Evolutionary conservation across 2,888 invertebrate species (phyloP).

Genomic region (Drosophila aldrichi): DNA sequence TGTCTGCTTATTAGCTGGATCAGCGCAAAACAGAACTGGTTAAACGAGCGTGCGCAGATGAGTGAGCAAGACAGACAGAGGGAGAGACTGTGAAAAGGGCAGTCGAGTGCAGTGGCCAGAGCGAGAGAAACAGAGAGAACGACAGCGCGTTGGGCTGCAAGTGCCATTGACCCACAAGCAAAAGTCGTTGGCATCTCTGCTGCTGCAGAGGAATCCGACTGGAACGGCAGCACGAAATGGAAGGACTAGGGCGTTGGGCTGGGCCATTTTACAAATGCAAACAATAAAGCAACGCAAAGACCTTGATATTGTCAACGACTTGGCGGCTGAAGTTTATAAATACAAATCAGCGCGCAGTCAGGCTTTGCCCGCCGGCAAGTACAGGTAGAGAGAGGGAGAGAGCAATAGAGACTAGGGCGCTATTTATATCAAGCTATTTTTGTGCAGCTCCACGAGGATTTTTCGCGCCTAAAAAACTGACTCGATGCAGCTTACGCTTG

Average conservation of each 20-base stretch:
- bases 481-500: conserved; percentile 15
- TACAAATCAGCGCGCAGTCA: conserved; percentile 42
- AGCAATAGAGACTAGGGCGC: conserved; percentile 23
- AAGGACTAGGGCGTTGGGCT: conserved; percentile 44
- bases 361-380: not conserved
- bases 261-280: conserved; percentile 21
- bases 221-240: conserved; percentile 5
- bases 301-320: conserved; percentile 78
- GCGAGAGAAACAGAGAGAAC: conserved; percentile 17
- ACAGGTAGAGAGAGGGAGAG: not conserved
- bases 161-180: conserved; percentile 75
- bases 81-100: not conserved
- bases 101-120: not conserved
- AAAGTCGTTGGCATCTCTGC: conserved; percentile 68
- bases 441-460: conserved; percentile 35
- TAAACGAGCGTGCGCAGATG: conserved; percentile 10
- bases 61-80: not conserved
- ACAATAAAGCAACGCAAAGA: conserved; percentile 45
- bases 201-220: conserved; percentile 12
- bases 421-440: conserved; percentile 62
- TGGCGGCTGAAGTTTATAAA: conserved; percentile 50
- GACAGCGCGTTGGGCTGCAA: conserved; percentile 26
- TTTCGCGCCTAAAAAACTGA: conserved; percentile 47
- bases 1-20: conserved; percentile 56
- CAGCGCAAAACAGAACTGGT: conserved; percentile 52